A percentile compares a stretch with the other conserved stretches of the same genome.
phyloP scores from a whole-genome alignment of 2,888 invertebrate genomes.

The Metellina segmentata region DNA sequence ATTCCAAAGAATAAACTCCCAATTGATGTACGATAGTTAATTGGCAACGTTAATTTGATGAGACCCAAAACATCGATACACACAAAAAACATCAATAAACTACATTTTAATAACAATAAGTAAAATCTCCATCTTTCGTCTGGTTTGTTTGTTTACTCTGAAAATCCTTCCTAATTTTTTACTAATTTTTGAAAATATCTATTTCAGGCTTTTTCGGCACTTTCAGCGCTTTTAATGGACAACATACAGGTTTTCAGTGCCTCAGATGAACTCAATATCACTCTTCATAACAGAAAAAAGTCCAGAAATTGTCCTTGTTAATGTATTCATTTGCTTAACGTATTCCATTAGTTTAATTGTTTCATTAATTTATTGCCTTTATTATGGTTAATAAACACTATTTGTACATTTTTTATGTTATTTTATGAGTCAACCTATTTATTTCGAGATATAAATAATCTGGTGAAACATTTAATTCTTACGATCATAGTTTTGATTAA shows the following conservation, averaged over 20 bases:
- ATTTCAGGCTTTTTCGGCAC: constrained; percentile 44
- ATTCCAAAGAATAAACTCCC: no score
- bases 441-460: not conserved
- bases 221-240: constrained; percentile 38
- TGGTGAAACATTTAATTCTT: not conserved
- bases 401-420: not conserved
- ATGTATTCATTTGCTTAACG: not conserved
- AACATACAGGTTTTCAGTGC: constrained; percentile 16
- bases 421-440: not conserved
- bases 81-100: no score
- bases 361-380: not conserved
- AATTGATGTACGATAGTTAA: no score
- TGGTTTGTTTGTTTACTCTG: no score
- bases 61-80: no score
- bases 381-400: not conserved
- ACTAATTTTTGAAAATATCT: not conserved
- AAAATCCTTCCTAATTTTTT: no score
- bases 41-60: no score
- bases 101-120: no score
- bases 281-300: constrained; percentile 8
- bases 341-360: not conserved
- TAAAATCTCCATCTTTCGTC: no score
- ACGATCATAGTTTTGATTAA: no score
- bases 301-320: constrained; percentile 24
- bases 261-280: constrained; percentile 19